These are phyloP conservation scores for Indicator maculatus DNA, from an alignment of 2,113 vertebrate species.

Conservation along the genomic window DNA sequence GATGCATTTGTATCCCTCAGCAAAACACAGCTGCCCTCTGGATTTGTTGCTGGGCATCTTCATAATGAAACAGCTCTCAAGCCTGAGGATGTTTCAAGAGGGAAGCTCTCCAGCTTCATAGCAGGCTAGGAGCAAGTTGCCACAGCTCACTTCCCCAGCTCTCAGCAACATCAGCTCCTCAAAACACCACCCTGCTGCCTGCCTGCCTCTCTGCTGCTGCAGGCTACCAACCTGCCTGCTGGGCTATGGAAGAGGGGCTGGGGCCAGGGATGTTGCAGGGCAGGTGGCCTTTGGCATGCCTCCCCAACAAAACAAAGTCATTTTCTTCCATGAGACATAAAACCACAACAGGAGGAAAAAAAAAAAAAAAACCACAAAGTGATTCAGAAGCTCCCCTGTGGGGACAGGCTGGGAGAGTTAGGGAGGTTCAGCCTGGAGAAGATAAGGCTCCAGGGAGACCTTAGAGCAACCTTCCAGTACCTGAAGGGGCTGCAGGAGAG, in stretches of 20 bases:
- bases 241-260: rapidly evolving
- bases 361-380: too few species aligned
- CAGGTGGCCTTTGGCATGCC: background rate
- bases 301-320: background rate
- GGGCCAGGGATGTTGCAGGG: background rate
- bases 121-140: rapidly evolving
- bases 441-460: too few species aligned
- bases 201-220: background rate
- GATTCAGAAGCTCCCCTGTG: too few species aligned
- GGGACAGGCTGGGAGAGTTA: too few species aligned
- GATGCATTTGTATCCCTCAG: background rate
- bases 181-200: background rate
- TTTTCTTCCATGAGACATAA: background rate
- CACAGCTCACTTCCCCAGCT: background rate
- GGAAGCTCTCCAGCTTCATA: background rate
- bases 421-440: too few species aligned
- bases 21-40: background rate
- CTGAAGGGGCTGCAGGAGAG: too few species aligned
- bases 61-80: background rate
- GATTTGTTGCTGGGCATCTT: background rate
- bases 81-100: background rate
- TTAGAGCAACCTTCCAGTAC: too few species aligned
- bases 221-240: rapidly evolving
- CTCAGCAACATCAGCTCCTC: background rate
- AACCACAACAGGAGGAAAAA: rapidly evolving